Base-by-base conservation (phyloP, 2,797 vertebrate species). In the Mico argentatus region DNA sequence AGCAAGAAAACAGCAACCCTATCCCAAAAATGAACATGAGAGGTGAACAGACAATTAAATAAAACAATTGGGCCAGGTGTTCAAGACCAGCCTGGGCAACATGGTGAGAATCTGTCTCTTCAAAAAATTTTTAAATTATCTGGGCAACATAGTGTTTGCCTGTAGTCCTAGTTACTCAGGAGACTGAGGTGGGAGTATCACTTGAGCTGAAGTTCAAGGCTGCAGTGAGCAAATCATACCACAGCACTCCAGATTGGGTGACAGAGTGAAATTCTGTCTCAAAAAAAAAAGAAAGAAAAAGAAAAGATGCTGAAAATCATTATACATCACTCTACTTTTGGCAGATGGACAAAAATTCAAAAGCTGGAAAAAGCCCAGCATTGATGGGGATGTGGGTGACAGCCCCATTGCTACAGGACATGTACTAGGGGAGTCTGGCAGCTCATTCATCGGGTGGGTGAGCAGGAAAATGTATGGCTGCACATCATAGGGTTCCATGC, bases 401-500 rank as follows among this genome's bases (percentile, higher is more conserved):
- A 44, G 79, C 52, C 61, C 2, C 0, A 17, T 44, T 24, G 73
- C 79, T 7, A 5, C 0, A 1, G 0, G 17, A 30, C 82, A 44
- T 1, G 2, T 2, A 30, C 6, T 44, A 3, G 50, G 8, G 67
- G 9, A 9, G 24, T 44, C 1, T 3, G 5, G 50, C n/a, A 52
- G 27, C 27, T 84, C 7, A 0, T 70, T 48, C 17, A 1, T 2
- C 15, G 33, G 2, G 0, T 2, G 10, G 14, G 7, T 14, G 24
- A 19, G 22, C 12, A 39, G 61, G 39, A 14, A 33, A n/a, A 4
- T 27, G 20, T 84, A 14, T 20, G 2, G 36, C 15, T 61, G 33
- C 9, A 13, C 22, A 4, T 64, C 33, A 6, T 0, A 2, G 57
- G 19, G 41, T 17, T 7, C 1, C 0, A 30, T 0, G 14, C 33